Base-by-base conservation (phyloP, 2,888 invertebrate species). In the Callyntrura guangdongensis region DNA sequence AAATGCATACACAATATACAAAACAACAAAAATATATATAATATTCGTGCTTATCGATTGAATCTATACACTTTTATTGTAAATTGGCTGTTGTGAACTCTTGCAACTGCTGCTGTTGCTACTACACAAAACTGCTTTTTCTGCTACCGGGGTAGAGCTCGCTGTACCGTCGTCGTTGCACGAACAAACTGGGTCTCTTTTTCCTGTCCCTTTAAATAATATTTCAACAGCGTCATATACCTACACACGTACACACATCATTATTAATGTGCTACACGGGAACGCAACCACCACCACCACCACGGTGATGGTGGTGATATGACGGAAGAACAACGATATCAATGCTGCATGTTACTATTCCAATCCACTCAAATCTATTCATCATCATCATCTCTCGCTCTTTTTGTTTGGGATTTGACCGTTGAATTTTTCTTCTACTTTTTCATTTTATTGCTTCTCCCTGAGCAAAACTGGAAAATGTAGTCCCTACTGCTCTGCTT, bases 21-120 rank as follows among this genome's bases (percentile, higher is more conserved):
- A 36, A 36, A 36, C 36, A 36, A 36, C 36, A 36, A 36, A 4
- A 36, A 36, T 36, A 59, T 77, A 77, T 81, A 27, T 64, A 45
- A 67, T 74, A 85, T 85, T 36, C 85, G 86, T 86, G 74, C 72
- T 86, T 72, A 86, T 86, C 86, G 86, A 86, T 86, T 79, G 56
- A 77, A 86, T 86, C 86, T 77, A 27, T 77, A 61, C 45, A 49
- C n/a, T 67, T 25, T 64, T 61, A n/a, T 61, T 61, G 20, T 22
- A 8, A 47, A 45, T n/a, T 22, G 69, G 11, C 83, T 83, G 72
- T 47, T 82, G 89, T 89, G 89, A 88, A 82, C 89, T 83, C 89
- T 25, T 74, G 61, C 83, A 89, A 89, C 89, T 89, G 83, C 81
- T 82, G 72, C 72, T 77, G 49, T 17, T 49, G 1, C 85, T 53